Base-by-base conservation (phyloP, 1,140 invertebrate genomes). In the Atta texana region DNA sequence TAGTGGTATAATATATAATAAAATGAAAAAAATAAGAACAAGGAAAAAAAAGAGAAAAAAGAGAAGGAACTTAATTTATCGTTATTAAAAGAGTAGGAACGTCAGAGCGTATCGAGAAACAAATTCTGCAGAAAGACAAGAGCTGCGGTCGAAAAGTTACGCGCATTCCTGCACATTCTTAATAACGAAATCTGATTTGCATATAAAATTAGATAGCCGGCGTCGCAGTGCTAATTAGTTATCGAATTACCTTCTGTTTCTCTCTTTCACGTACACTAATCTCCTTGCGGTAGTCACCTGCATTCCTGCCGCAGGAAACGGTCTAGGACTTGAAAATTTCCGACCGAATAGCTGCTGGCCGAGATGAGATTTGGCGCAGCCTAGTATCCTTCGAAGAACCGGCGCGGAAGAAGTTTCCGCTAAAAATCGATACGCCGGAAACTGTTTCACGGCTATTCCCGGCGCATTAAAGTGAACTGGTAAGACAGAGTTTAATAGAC, bases 131-230 rank as follows among this genome's bases (percentile, higher is more conserved):
- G 53, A 55, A 16, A 24, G 34, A 8, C 18, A 14, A 28, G 16
- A 61, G 51, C 21, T 12, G 51, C 18, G 18, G n/a, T 28, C 21
- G 68, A 34, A 12, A 4, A 78, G 24, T 14, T 16, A 5, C 14
- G 24, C 8, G 14, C 16, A 39, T 59, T 68, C 28, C 18, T 31
- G 10, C 53, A 49, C 44, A 14, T 61, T 66, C 28, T 51, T 74
- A 78, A 87, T 51, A 80, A 66, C 39, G 53, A 53, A 84, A 91
- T 87, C 63, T 86, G 75, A 90, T 91, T 78, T 88, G 90, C 90
- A 90, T 92, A 88, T 92, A 88, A 87, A 91, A 91, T 92, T 92
- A 90, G 31, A 34, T 34, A 34, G 21, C 5, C 72, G n/a, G 7
- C 28, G 21, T 55, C 28, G 64, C 44, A 28, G 49, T n/a, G 12